Evolutionary conservation across 1,140 invertebrate genomes (phyloP).

Genomic region (Heliothis subflexa): DNA sequence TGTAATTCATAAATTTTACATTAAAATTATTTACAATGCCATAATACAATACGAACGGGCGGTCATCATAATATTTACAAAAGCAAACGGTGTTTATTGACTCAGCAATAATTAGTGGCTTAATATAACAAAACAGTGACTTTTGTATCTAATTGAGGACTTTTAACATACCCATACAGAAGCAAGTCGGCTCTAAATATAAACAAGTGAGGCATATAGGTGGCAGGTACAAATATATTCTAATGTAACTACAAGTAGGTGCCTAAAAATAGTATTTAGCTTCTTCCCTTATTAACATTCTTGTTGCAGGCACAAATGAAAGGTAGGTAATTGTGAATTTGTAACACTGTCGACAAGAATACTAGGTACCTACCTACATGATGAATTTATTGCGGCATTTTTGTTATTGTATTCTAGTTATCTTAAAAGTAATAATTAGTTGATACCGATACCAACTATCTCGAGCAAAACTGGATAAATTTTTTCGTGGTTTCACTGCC

Average conservation of each 20-base stretch:
- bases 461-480: conserved; percentile 1
- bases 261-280: conserved; percentile 24
- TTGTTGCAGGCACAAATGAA: conserved; percentile 11
- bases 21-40: conserved; percentile 84
- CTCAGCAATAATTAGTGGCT: conserved; percentile 11
- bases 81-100: conserved; percentile 50
- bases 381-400: conserved; percentile 48
- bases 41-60: conserved; percentile 65
- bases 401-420: conserved; percentile 43
- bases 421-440: not conserved
- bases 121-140: conserved; percentile 16
- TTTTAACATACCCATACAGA: not conserved
- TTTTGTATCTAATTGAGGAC: conserved; percentile 5
- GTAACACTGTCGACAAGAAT: not conserved
- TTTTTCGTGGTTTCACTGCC: not conserved
- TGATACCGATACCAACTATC: conserved; percentile 42
- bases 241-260: conserved; percentile 1
- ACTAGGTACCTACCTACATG: too few relatives aligned
- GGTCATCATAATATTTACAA: conserved; percentile 68
- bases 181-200: not conserved
- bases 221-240: conserved; percentile 28
- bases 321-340: not conserved
- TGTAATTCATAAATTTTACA: conserved; percentile 83
- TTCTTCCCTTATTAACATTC: not conserved
- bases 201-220: conserved; percentile 22